phyloP scores from a whole-genome alignment of 2,888 invertebrate species.

The Ellobium chinense region DNA sequence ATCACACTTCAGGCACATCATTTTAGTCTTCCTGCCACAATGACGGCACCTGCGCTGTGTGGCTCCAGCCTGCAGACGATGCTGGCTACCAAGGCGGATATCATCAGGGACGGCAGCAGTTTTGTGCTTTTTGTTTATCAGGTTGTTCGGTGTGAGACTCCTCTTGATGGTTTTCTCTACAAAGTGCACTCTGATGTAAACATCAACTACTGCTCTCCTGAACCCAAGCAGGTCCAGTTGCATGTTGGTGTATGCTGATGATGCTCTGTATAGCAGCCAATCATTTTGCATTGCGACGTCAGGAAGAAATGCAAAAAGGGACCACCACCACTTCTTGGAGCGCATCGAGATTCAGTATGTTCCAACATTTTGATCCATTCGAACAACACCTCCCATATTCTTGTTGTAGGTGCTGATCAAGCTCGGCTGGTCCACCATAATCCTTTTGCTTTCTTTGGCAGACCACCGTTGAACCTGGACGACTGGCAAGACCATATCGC shows the following conservation, averaged over 20 bases:
- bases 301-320: background rate
- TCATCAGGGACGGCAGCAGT: too few relatives aligned
- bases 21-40: too few relatives aligned
- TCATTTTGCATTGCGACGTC: too few relatives aligned
- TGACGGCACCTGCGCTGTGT: too few relatives aligned
- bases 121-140: too few relatives aligned
- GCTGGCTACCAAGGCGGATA: too few relatives aligned
- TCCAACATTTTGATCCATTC: slow-evolving; percentile 16
- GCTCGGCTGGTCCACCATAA: background rate
- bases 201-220: background rate
- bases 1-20: too few relatives aligned
- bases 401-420: slow-evolving; percentile 4
- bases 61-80: too few relatives aligned
- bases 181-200: background rate
- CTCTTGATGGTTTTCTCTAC: too few relatives aligned
- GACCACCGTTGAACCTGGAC: background rate
- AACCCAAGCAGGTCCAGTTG: background rate
- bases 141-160: too few relatives aligned
- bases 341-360: background rate
- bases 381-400: slow-evolving; percentile 13
- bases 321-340: slow-evolving; percentile 19
- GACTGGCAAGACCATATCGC: background rate
- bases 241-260: too few relatives aligned
- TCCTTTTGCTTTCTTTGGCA: background rate
- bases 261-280: too few relatives aligned